phyloP scores from a whole-genome alignment of 2,113 vertebrate species.

The Nycticebus coucang region DNA sequence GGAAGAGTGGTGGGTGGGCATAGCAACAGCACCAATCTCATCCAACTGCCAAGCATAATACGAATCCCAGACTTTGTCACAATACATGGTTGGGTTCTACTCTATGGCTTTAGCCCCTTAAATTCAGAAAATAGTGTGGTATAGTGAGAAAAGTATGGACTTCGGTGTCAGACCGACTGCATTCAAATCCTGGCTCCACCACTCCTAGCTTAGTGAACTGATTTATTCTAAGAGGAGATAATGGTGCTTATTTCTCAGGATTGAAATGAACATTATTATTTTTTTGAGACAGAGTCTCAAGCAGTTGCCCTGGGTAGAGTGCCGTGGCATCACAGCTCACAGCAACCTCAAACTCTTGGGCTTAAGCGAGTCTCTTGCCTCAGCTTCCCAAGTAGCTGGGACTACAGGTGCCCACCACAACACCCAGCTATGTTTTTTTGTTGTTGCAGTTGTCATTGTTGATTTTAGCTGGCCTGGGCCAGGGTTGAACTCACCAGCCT shows the following conservation, averaged over 20 bases:
- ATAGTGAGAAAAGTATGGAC: background rate
- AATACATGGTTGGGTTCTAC: background rate
- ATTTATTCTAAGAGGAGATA: constrained; percentile 39
- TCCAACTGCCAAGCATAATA: background rate
- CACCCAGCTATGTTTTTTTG: no score
- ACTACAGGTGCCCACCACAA: no score
- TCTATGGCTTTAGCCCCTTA: background rate
- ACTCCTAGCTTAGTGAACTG: background rate
- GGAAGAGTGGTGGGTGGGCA: background rate
- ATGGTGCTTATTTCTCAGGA: background rate
- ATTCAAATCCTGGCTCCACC: constrained; percentile 28
- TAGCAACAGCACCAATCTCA: background rate
- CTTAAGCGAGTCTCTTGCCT: no score
- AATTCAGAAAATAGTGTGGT: background rate
- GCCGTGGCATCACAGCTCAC: no score
- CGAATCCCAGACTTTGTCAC: background rate
- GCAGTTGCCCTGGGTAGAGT: no score
- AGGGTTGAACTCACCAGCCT: no score
- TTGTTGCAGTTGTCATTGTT: no score
- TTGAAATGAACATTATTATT: background rate
- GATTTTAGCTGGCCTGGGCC: no score
- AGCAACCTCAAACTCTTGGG: no score
- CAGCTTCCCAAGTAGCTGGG: no score
- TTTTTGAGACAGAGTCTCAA: no score
- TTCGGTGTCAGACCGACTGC: background rate